phyloP scores from a whole-genome alignment of 2,797 vertebrate species.

The Taeniopygia guttata region DNA sequence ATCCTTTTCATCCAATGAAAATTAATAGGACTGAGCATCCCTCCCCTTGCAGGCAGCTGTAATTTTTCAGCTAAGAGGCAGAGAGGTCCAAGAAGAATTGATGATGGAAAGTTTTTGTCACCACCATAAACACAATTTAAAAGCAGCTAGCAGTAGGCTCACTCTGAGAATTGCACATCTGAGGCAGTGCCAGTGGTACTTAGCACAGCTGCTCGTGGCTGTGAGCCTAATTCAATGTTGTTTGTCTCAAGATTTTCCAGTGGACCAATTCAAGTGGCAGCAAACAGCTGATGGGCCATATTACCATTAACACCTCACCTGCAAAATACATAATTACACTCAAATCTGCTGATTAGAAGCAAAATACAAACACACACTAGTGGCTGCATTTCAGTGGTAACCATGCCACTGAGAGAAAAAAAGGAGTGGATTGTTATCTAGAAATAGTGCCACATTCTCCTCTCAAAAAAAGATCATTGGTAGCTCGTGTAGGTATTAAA shows the following conservation, averaged over 20 bases:
- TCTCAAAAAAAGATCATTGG: not conserved
- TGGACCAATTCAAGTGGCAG: constrained; percentile 53
- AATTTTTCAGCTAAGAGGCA: constrained; percentile 41
- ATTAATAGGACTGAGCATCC: constrained; percentile 20
- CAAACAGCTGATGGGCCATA: constrained; percentile 32
- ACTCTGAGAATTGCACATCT: not conserved
- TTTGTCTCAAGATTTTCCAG: constrained; percentile 58
- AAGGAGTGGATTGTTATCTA: not conserved
- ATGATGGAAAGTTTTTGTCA: constrained; percentile 53
- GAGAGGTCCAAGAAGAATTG: constrained; percentile 38
- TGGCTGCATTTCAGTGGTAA: not conserved
- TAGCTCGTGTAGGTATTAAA: not conserved
- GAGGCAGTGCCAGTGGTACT: constrained; percentile 31
- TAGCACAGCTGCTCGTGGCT: constrained; percentile 37
- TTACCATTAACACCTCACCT: constrained; percentile 41
- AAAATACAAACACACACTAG: not conserved
- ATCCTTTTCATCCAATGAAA: constrained; percentile 31
- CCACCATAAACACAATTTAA: constrained; percentile 17
- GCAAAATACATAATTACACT: constrained; percentile 38
- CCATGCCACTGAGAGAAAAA: not conserved
- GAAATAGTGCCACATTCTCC: not conserved
- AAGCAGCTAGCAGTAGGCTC: not conserved
- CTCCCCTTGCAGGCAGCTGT: constrained; percentile 9
- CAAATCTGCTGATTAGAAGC: constrained; percentile 35
- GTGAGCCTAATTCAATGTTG: constrained; percentile 30